phyloP scores from a whole-genome alignment of 2,888 invertebrate genomes.

The Sericinus montela region DNA sequence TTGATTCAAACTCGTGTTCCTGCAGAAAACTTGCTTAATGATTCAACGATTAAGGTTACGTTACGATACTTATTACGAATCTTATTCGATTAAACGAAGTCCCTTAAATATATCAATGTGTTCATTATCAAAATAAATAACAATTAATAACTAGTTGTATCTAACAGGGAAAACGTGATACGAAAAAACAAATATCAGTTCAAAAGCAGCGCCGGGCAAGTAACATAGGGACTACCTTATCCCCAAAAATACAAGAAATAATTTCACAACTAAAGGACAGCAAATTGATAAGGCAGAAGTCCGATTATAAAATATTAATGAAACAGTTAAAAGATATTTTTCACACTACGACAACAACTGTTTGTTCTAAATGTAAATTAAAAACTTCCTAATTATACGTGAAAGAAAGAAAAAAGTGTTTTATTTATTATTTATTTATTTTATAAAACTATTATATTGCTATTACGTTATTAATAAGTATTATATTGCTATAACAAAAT shows the following conservation, averaged over 20 bases:
- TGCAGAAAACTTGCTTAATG: no score
- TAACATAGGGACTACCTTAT: conserved; percentile 29
- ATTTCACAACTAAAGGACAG: conserved; percentile 39
- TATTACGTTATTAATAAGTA: no score
- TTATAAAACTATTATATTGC: no score
- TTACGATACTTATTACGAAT: no score
- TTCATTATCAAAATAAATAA: no score
- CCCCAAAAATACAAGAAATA: conserved; percentile 40
- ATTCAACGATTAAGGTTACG: no score
- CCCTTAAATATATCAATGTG: no score
- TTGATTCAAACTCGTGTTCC: no score
- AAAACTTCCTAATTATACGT: not conserved
- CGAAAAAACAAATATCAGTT: not conserved
- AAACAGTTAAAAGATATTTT: conserved; percentile 41
- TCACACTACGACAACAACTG: conserved; percentile 30
- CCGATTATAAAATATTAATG: conserved; percentile 32
- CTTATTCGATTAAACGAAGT: no score
- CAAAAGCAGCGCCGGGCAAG: conserved; percentile 5
- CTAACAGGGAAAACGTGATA: conserved; percentile 34
- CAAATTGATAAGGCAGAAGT: conserved; percentile 36
- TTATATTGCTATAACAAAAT: no score
- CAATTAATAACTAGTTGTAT: conserved; percentile 24
- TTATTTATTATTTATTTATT: no score
- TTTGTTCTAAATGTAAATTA: conserved; percentile 34
- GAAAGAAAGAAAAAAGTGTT: no score